Base-by-base conservation (phyloP, 1,140 invertebrate species). In the Solenopsis fugax region DNA sequence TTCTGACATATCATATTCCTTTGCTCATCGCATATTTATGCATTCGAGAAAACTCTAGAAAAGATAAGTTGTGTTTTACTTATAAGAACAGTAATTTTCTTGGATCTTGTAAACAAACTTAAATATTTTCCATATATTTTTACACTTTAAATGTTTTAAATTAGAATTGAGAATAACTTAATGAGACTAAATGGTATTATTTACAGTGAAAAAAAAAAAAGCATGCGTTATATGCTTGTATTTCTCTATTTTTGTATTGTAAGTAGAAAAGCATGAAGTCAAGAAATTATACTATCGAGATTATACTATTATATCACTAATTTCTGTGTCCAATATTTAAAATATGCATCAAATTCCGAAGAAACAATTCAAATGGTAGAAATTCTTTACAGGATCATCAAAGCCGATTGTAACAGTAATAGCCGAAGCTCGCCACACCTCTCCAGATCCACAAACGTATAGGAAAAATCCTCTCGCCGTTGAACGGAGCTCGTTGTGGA, bases 311-410 rank as follows among this genome's bases (percentile, higher is more conserved):
- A 16, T 50, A 64, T 48, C 24, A 50, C 10, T n/a, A 24, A 65
- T 58, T 29, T 24, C 6, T 24, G 29, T 52, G 18, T 60, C 4
- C 37, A 48, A n/a, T 6, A 50, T 48, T 78, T 45, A 45, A 21
- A 45, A 45, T 34, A 64, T 6, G 16, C 6, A 12, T 65, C 18
- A 64, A 78, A 48, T 58, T 52, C 18, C 34, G 58, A 77, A 67
- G 69, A 71, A 71, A 69, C 12, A 72, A 82, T 87, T 91, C 37
- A 91, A 88, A 64, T 88, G 34, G 29, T 37, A 64, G 65, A 76
- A 84, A 90, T 90, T 91, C 82, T 78, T 93, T 92, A 56, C 88
- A 93, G 92, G 92, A 71, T 90, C 87, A 9, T 84, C 71, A 34
- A 93, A 87, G 77, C 88, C 90, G 16, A 85, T 34, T 13, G 87